Conservation (phyloP, 2,113 vertebrate genomes). For the Origma solitaria region DNA sequence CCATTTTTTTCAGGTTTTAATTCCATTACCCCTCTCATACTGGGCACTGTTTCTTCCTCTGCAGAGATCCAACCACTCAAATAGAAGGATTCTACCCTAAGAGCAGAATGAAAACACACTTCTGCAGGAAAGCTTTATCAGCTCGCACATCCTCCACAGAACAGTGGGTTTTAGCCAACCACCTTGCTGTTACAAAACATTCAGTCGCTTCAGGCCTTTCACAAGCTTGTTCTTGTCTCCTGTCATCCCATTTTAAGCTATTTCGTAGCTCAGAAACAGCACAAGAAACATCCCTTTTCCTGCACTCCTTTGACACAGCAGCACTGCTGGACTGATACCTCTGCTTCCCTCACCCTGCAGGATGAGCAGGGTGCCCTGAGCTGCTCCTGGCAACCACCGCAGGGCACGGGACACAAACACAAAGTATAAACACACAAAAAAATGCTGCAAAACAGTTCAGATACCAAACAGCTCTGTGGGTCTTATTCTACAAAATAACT, state of each 20-base stretch:
- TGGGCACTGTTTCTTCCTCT: not conserved
- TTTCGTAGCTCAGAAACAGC: not conserved
- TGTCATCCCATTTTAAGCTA: not conserved
- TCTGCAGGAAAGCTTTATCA: not conserved
- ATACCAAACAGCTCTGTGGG: not conserved
- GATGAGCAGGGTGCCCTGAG: accelerated
- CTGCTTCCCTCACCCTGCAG: not conserved
- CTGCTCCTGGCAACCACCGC: no score
- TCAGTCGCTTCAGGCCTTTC: not conserved
- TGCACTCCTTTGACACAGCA: not conserved
- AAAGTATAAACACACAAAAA: not conserved
- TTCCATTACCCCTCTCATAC: not conserved
- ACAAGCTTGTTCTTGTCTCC: not conserved
- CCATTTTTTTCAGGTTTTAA: not conserved
- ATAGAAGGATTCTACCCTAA: not conserved
- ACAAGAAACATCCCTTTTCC: not conserved
- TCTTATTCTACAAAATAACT: not conserved
- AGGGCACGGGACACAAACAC: not conserved
- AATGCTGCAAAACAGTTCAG: not conserved
- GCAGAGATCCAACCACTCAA: not conserved
- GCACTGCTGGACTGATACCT: not conserved
- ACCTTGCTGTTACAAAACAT: not conserved
- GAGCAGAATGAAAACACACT: not conserved
- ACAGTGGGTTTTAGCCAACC: not conserved
- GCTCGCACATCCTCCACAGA: not conserved